Base-by-base conservation (phyloP, 2,113 vertebrate species). In the Noctilio leporinus region DNA sequence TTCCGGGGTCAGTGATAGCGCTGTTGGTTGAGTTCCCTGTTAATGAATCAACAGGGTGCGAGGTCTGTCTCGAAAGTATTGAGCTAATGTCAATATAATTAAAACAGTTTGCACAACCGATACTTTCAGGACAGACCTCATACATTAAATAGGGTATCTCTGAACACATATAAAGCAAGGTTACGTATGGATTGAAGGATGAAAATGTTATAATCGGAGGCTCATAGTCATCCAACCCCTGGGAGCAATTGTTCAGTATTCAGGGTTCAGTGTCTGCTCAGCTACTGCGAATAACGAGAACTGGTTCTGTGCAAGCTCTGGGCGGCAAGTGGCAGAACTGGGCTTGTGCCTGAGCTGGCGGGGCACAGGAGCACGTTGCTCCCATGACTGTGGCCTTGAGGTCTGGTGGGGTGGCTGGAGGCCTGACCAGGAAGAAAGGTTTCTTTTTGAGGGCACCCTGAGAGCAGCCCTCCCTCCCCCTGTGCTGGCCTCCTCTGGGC, bases 381-480 rank as follows among this genome's bases (percentile, higher is more conserved):
- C 14, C 30, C 6, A 0, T 72, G 96, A 92, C 90, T 73, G 53
- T 67, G 62, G 76, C 94, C 90, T 93, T 95, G 85, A 96, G 95
- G 59, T 92, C 82, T 26, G 38, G 40, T 75, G 62, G 57, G 73
- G 10, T 0, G 1, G 83, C 69, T 53, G 73, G 57, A 30, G n/a
- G n/a, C 59, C 26, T 62, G 81, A 62, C 84, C 77, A 93, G 77
- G 67, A 94, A 93, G 86, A 94, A 94, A 89, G 51, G 19, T 47
- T 73, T 94, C 81, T 87, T 97, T 95, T 77, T 67, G 4, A 75
- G 47, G 85, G 49, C 53, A 17, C 11, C 75, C 12, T 3, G 26
- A 30, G 67, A 26, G 55, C 30, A n/a, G 65, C 59, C 30, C 24
- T 49, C 30, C 40, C 20, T 26, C 80, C 57, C 40, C 43, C 73